Percentiles rank a stretch among this genome's conserved stretches.
Evolutionary conservation across 2,113 vertebrate species (phyloP).

Genomic region (Nanorana parkeri): DNA sequence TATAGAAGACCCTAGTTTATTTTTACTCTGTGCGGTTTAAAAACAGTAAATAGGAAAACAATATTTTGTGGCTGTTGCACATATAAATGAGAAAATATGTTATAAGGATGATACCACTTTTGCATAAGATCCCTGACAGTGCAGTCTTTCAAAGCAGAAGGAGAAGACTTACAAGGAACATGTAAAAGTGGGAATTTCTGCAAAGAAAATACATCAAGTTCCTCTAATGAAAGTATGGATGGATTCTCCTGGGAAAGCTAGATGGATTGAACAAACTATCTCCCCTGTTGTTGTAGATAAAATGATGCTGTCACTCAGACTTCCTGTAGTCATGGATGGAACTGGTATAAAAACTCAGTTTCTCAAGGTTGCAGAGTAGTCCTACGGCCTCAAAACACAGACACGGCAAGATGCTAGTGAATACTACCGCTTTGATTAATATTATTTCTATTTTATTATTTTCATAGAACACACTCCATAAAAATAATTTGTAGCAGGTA

Average conservation of each 20-base stretch:
- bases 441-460: neutral
- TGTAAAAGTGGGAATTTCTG: neutral
- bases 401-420: neutral
- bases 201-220: constrained; percentile 40
- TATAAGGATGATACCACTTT: no score
- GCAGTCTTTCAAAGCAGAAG: neutral
- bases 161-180: constrained; percentile 15
- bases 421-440: neutral
- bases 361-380: constrained; percentile 31
- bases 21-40: no score
- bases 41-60: no score
- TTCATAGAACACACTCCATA: neutral
- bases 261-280: constrained; percentile 42
- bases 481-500: no score
- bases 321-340: constrained; percentile 40
- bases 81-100: no score
- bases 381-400: neutral
- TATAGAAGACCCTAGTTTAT: no score
- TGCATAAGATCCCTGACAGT: no score
- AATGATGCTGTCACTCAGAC: constrained; percentile 50
- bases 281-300: constrained; percentile 54
- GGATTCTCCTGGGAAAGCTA: constrained; percentile 38
- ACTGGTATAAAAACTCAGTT: constrained; percentile 28
- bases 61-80: no score
- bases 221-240: constrained; percentile 43